Evolutionary conservation across 2,888 invertebrate species (phyloP).

Genomic region (Platycheirus albimanus): DNA sequence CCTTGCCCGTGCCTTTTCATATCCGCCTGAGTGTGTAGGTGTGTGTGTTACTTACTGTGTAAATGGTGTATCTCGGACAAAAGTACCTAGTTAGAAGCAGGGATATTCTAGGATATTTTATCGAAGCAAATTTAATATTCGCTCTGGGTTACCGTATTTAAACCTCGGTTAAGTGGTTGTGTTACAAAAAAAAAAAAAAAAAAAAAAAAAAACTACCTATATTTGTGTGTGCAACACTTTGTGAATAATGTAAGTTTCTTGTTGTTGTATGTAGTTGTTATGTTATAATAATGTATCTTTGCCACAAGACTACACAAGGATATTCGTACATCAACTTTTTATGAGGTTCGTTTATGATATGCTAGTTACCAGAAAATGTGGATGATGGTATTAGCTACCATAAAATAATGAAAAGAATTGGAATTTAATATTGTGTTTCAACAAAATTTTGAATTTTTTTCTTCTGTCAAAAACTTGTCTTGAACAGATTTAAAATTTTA

Average conservation of each 20-base stretch:
- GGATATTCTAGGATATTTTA: conserved; percentile 45
- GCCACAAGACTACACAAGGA: background rate
- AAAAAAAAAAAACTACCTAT: conserved; percentile 52
- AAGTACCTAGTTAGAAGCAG: background rate
- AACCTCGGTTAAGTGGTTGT: conserved; percentile 49
- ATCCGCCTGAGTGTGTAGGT: conserved; percentile 8
- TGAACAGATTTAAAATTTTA: no score
- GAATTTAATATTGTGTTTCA: no score
- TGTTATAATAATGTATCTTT: background rate
- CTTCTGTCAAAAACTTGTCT: no score
- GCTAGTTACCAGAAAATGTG: background rate
- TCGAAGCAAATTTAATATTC: conserved; percentile 50
- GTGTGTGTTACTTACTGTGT: conserved; percentile 19
- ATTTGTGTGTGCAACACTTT: conserved; percentile 28
- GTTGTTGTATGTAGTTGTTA: background rate
- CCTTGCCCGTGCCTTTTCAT: no score
- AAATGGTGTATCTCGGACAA: conserved; percentile 7
- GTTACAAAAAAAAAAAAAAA: conserved; percentile 38
- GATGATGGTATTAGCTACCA: no score
- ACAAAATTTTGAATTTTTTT: no score
- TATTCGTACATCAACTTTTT: background rate
- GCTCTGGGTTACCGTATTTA: conserved; percentile 31
- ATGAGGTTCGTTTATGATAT: background rate
- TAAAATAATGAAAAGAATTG: no score
- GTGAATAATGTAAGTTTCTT: conserved; percentile 39